These are phyloP conservation scores for Melipona beecheii DNA, from an alignment of 2,888 invertebrate genomes.

Conservation along the genomic window DNA sequence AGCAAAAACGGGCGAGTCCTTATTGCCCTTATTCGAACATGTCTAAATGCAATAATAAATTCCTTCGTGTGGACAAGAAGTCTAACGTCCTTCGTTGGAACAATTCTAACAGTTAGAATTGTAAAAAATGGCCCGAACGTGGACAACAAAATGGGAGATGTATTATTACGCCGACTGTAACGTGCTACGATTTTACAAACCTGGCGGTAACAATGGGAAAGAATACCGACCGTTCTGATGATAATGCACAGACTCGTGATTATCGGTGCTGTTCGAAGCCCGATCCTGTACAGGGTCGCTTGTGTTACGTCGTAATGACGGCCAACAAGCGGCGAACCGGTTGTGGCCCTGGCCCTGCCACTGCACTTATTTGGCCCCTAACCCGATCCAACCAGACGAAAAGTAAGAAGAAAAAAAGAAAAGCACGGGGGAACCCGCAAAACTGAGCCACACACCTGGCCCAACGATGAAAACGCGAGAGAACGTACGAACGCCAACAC, in stretches of 20 bases:
- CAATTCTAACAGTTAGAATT: no score
- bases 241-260: conserved; percentile 57
- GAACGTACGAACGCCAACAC: conserved; percentile 10
- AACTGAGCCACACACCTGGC: conserved; percentile 70
- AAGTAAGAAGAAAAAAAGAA: conserved; percentile 21
- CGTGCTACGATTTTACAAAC: conserved; percentile 43
- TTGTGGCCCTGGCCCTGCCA: conserved; percentile 67
- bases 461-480: conserved; percentile 56
- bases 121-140: no score
- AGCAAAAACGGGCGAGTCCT: no score
- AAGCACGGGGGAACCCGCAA: conserved; percentile 61
- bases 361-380: conserved; percentile 72
- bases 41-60: no score
- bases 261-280: conserved; percentile 55
- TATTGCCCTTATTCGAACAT: no score
- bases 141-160: background rate
- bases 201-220: conserved; percentile 8
- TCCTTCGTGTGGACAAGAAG: no score
- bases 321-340: conserved; percentile 64
- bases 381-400: conserved; percentile 62
- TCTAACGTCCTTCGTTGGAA: no score
- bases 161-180: background rate
- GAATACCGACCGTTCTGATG: conserved; percentile 38
- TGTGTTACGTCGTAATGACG: conserved; percentile 71
- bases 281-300: conserved; percentile 53